Percentiles rank a stretch among this genome's conserved stretches.
Conservation (phyloP, 2,797 vertebrate species). For the Paramormyrops hopkinsi region DNA sequence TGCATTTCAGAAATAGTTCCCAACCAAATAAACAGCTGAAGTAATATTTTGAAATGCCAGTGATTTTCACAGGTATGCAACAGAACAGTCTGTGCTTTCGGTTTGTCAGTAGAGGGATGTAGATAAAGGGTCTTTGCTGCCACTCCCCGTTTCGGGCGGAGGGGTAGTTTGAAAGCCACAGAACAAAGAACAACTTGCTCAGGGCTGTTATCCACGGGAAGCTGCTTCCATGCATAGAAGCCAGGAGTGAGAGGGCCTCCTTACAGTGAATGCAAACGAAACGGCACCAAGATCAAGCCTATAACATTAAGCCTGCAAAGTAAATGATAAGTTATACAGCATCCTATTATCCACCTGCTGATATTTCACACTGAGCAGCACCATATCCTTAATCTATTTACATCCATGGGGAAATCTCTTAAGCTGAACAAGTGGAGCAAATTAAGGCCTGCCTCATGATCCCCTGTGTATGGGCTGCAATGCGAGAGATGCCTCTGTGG, state of each 20-base stretch:
- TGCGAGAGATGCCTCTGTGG: slow-evolving; percentile 30
- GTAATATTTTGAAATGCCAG: not conserved
- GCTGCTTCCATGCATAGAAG: slow-evolving; percentile 34
- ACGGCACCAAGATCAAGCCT: slow-evolving; percentile 38
- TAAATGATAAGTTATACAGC: slow-evolving; percentile 45
- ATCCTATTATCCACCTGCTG: slow-evolving; percentile 58
- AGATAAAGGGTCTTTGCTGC: slow-evolving; percentile 39
- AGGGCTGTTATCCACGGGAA: slow-evolving; percentile 33
- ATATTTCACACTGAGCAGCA: slow-evolving; percentile 45
- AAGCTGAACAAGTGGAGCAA: slow-evolving; percentile 46
- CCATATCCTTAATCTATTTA: slow-evolving; percentile 50
- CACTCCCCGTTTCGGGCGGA: slow-evolving; percentile 44
- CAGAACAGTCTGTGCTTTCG: not conserved
- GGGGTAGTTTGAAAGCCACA: slow-evolving; percentile 47
- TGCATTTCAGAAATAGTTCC: not conserved
- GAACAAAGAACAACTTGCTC: slow-evolving; percentile 49
- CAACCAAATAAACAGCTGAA: not conserved
- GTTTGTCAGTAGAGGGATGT: slow-evolving; percentile 34
- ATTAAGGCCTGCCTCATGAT: slow-evolving; percentile 48
- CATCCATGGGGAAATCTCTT: slow-evolving; percentile 38
- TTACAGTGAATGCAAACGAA: slow-evolving; percentile 40
- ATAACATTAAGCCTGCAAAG: slow-evolving; percentile 44
- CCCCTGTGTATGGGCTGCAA: slow-evolving; percentile 31
- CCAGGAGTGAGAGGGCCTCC: slow-evolving; percentile 27
- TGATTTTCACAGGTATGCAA: not conserved